Evolutionary conservation across 2,797 vertebrate species (phyloP).

Genomic region (Chaunax sp.): DNA sequence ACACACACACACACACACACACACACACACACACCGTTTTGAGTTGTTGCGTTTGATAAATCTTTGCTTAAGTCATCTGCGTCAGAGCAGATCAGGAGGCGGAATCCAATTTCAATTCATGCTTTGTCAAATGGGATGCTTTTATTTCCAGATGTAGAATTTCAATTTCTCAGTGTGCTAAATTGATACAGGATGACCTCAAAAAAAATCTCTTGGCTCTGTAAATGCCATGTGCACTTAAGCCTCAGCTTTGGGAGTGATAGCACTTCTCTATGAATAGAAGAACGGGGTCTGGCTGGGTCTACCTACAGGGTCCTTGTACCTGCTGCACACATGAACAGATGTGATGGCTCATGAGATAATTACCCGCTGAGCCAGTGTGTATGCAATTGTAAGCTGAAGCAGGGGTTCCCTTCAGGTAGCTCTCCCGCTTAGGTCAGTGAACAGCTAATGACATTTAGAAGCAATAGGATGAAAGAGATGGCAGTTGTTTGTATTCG

Average conservation of each 20-base stretch:
- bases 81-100: conserved; percentile 40
- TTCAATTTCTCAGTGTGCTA: conserved; percentile 39
- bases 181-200: conserved; percentile 59
- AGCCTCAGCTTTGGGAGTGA: conserved; percentile 43
- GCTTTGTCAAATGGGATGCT: conserved; percentile 46
- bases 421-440: conserved; percentile 71
- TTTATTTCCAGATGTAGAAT: conserved; percentile 50
- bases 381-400: conserved; percentile 67
- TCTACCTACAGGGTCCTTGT: conserved; percentile 57
- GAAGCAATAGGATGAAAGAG: conserved; percentile 77
- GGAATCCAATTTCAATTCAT: conserved; percentile 43
- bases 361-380: conserved; percentile 75
- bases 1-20: conserved; percentile 29
- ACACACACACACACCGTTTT: conserved; percentile 32
- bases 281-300: conserved; percentile 37
- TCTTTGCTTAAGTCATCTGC: conserved; percentile 39
- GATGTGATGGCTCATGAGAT: conserved; percentile 72
- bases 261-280: conserved; percentile 35
- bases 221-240: conserved; percentile 49
- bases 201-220: conserved; percentile 42
- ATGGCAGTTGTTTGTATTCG: conserved; percentile 75
- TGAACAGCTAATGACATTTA: conserved; percentile 81
- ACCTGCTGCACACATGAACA: conserved; percentile 70
- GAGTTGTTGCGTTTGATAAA: conserved; percentile 56
- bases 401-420: conserved; percentile 76